Percentiles rank a stretch among this genome's conserved stretches.
Evolutionary conservation across 1,140 invertebrate genomes (phyloP).

Genomic region (Aphis gossypii): DNA sequence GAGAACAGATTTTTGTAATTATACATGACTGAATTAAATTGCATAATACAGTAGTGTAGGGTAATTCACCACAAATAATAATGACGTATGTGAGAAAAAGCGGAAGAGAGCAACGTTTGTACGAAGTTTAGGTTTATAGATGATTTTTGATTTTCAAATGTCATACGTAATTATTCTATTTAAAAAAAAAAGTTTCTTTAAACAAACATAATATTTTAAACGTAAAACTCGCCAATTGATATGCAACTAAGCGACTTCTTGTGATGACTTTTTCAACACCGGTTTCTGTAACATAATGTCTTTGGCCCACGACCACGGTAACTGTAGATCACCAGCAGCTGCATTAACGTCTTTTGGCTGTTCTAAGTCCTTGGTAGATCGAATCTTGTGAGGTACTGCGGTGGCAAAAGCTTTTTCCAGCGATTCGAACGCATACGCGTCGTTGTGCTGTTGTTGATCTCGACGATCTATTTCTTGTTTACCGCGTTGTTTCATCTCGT

Average conservation of each 20-base stretch:
- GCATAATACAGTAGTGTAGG: not conserved
- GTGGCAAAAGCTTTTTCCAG: slow-evolving; percentile 50
- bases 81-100: not conserved
- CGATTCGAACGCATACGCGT: slow-evolving; percentile 59
- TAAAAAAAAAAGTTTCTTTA: not conserved
- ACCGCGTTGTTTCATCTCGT: slow-evolving; percentile 66
- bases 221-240: not conserved
- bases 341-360: not conserved
- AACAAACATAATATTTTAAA: not conserved
- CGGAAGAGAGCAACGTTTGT: slow-evolving; percentile 22
- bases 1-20: slow-evolving; percentile 3
- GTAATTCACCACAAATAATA: not conserved
- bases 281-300: slow-evolving; percentile 63
- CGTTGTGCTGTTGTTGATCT: slow-evolving; percentile 63
- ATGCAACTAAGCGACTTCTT: slow-evolving; percentile 38
- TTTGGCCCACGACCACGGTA: slow-evolving; percentile 62
- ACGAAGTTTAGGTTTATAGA: not conserved
- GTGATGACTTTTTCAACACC: slow-evolving; percentile 61
- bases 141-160: not conserved
- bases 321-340: slow-evolving; percentile 13
- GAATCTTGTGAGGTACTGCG: slow-evolving; percentile 19
- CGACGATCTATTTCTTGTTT: slow-evolving; percentile 60
- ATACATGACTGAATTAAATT: not conserved
- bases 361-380: slow-evolving; percentile 59
- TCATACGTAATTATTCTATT: not conserved